Evolutionary conservation across 2,113 vertebrate species (phyloP).

Genomic region (Todiramphus chloris): DNA sequence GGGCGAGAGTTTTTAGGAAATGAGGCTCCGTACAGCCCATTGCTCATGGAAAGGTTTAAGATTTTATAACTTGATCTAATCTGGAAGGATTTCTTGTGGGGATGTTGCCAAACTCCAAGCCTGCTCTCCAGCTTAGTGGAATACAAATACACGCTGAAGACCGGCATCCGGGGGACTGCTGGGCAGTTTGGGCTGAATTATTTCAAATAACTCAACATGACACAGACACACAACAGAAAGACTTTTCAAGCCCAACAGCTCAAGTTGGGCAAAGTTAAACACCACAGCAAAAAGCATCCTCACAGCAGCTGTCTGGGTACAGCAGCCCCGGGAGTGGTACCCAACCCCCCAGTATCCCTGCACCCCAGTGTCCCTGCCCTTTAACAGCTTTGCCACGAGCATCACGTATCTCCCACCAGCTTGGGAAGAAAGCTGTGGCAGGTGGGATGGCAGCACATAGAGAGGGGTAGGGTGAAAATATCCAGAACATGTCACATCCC

Average conservation of each 20-base stretch:
- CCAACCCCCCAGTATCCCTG: neutral
- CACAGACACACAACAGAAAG: neutral
- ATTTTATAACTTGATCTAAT: neutral
- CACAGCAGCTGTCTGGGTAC: neutral
- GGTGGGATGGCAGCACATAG: neutral
- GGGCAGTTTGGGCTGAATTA: neutral
- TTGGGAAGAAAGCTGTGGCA: fast-evolving
- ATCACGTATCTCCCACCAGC: neutral
- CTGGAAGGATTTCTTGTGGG: neutral
- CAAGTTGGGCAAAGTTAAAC: neutral
- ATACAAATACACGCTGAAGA: fast-evolving
- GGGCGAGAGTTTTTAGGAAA: neutral
- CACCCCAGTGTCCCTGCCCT: neutral
- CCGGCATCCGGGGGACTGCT: neutral
- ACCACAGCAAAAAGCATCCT: neutral
- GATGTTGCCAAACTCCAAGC: neutral
- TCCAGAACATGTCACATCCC: neutral
- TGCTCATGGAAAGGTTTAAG: neutral
- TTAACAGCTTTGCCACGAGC: neutral
- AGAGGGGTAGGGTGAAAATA: fast-evolving
- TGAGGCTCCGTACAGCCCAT: neutral
- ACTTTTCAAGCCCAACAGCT: neutral
- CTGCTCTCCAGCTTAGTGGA: neutral
- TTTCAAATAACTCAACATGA: neutral
- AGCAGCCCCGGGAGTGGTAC: neutral